Percentiles rank a stretch among this genome's conserved stretches.
phyloP scores from a whole-genome alignment of 2,797 vertebrate species.

The Pelochelys cantorii region DNA sequence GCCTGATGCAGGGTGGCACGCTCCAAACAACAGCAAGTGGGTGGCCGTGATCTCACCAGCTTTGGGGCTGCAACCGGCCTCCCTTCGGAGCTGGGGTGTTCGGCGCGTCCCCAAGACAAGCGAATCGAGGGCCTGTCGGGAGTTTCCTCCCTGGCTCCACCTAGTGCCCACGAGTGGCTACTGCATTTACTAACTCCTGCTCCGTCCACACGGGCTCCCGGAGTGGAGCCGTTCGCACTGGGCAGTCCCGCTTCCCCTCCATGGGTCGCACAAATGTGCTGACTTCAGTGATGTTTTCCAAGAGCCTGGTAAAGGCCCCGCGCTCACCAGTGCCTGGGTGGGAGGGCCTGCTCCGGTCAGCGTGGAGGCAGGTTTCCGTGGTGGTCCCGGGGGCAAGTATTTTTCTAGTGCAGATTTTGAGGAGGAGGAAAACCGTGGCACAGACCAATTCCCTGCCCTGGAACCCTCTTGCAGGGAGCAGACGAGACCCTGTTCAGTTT shows the following conservation, averaged over 20 bases:
- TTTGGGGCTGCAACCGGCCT: neutral
- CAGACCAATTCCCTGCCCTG: neutral
- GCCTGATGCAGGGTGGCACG: neutral
- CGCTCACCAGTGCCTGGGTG: no score
- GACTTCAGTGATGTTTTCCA: neutral
- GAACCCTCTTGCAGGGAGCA: neutral
- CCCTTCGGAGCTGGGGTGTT: neutral
- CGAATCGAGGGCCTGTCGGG: neutral
- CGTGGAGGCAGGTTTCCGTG: neutral
- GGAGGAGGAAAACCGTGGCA: neutral
- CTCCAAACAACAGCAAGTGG: neutral
- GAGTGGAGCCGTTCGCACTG: neutral
- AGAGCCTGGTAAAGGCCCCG: neutral
- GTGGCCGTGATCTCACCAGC: neutral
- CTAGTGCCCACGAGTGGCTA: neutral
- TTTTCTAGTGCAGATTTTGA: neutral
- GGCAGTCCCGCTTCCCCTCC: neutral
- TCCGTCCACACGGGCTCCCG: no score
- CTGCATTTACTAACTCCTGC: neutral
- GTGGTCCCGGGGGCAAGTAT: neutral
- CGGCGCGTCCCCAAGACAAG: no score
- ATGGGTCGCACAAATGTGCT: neutral
- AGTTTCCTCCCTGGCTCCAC: neutral
- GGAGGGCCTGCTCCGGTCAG: neutral
- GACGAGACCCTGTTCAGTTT: neutral